Evolutionary conservation across 2,888 invertebrate species (phyloP), one percentile per base, ranked within the genome.

Genomic region (Zygothrica quintamaculata): DNA sequence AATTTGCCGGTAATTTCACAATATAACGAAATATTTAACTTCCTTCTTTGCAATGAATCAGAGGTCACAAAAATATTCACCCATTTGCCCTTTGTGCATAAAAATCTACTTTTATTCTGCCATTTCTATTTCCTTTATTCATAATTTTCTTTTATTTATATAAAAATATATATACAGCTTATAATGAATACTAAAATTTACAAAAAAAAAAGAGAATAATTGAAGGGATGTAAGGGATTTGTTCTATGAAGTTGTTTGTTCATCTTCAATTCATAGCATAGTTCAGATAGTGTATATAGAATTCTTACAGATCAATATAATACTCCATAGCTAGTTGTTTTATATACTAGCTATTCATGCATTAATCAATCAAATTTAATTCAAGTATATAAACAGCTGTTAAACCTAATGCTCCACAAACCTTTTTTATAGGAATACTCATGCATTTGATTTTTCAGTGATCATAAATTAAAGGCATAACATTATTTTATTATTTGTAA

Each of bases 1-100:
- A n/a, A n/a, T n/a, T n/a, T n/a, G n/a, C n/a, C n/a, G n/a, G 4
- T 8, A 1, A 39, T 71, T 70, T 69, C 65, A 13, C 51, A 58
- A 34, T n/a, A 15, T 70, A 50, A 9, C 51, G 70, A 69, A 69
- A 69, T 64, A 25, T 31, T 3, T 16, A 48, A 36, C 12, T 46
- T 6, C 9, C 40, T 3, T 0, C 16, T 11, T 8, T n/a, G 7
- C 25, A 48, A 11, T 62, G 25, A 51, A 25, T 50, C 48, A 50
- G 36, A 15, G 18, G 33, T 36, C 16, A n/a, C 22, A 13, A 47
- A 43, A 11, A n/a, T n/a, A n/a, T n/a, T n/a, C n/a, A n/a, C n/a
- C n/a, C 1, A 0, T 8, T 0, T 16, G 13, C 13, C 1, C 11
- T n/a, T 36, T 46, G 39, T 65, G 31, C n/a, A 36, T 51, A 47